Evolutionary conservation across 2,113 vertebrate species (phyloP), one percentile per base, ranked within the genome.

Genomic region (Chroicocephalus ridibundus): DNA sequence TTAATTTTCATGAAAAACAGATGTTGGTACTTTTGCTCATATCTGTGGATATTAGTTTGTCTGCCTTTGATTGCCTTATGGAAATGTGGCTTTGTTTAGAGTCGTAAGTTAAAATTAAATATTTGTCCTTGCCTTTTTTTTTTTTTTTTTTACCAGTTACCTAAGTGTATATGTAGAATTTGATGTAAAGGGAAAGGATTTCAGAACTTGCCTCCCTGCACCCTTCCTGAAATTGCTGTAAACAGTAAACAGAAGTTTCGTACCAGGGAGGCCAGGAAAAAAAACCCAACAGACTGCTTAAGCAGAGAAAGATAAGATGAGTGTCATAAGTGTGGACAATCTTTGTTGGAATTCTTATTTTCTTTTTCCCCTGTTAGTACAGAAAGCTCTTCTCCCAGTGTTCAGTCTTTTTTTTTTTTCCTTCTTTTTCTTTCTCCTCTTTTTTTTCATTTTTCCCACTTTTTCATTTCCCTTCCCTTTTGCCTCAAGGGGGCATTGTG

Each of bases 281-380:
- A 88, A 52, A 34, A 5, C 6, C 10, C 51, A 38, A 26, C 24
- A 46, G 61, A 34, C 20, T 42, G 52, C 29, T 77, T 52, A 85
- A 46, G 29, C 42, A 29, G 40, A 66, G n/a, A 55, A 72, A 64
- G 32, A 51, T 60, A 22, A 68, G 36, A 55, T 74, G 21, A 66
- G 4, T 6, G 3, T 71, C 10, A 0, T 19, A 71, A 75, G 14
- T 2, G 0, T 72, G 57, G 36, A 55, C 18, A 65, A 18, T 15
- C 27, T 72, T 71, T 66, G 16, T 55, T 75, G 29, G 19, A 40
- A 44, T 93, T 75, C 6, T 1, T 49, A 3, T 44, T 94, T 92
- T 80, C 34, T 90, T 75, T 66, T 19, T 7, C 1, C 1, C 7
- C 6, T 19, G 6, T 68, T 86, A 52, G 20, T 64, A 9, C 22